These are phyloP conservation scores for Pogonus chalceus DNA, from an alignment of 1,140 invertebrate genomes.

Conservation along the genomic window DNA sequence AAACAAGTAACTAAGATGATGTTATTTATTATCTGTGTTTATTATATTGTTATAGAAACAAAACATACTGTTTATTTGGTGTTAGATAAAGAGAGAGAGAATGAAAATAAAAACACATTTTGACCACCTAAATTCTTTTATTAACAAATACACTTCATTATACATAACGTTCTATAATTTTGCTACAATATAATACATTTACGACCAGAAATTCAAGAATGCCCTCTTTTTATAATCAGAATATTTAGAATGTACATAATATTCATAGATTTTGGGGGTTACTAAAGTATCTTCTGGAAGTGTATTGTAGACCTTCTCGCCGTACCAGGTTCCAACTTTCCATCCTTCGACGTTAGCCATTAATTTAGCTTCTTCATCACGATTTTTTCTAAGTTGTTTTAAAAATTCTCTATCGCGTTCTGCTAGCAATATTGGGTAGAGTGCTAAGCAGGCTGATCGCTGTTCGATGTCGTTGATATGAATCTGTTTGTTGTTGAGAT, in stretches of 20 bases:
- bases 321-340: slow-evolving; percentile 79
- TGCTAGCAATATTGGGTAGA: slow-evolving; percentile 65
- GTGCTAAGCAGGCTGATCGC: slow-evolving; percentile 58
- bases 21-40: no score
- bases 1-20: no score
- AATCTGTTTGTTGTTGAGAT: slow-evolving; percentile 41
- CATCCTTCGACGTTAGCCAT: slow-evolving; percentile 84
- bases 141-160: no score
- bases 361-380: slow-evolving; percentile 72
- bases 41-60: no score
- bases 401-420: slow-evolving; percentile 74
- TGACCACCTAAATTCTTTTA: no score
- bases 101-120: no score
- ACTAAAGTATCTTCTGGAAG: slow-evolving; percentile 42
- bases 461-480: slow-evolving; percentile 55
- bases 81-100: no score
- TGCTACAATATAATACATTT: slow-evolving; percentile 24
- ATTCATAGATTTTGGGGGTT: slow-evolving; percentile 54
- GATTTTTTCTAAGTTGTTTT: slow-evolving; percentile 67
- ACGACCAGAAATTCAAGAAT: slow-evolving; percentile 42
- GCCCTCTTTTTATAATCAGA: slow-evolving; percentile 41
- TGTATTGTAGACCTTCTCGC: slow-evolving; percentile 61
- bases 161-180: background rate
- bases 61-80: no score
- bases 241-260: slow-evolving; percentile 51